Evolutionary conservation across 2,113 vertebrate species (phyloP).

Genomic region (Microtus pennsylvanicus): DNA sequence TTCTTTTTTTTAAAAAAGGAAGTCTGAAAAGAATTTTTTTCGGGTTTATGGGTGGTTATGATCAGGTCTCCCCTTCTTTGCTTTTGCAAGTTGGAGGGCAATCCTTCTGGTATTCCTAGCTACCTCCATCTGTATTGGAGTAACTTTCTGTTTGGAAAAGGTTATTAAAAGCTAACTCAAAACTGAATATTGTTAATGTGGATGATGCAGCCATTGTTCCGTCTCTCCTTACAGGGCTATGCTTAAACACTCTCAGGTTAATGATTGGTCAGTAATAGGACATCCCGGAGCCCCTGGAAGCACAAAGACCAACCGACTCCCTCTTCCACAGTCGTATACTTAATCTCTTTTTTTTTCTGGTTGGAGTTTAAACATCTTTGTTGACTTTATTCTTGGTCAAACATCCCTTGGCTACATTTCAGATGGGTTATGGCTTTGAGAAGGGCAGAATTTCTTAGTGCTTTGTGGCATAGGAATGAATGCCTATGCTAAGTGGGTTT

Average conservation of each 20-base stretch:
- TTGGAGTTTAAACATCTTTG: slow-evolving; percentile 15
- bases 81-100: not conserved
- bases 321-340: not conserved
- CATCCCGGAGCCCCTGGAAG: not conserved
- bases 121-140: not conserved
- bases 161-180: slow-evolving; percentile 13
- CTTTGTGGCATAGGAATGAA: slow-evolving; percentile 69
- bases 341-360: not conserved
- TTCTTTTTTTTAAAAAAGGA: slow-evolving; percentile 24
- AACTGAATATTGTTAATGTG: not conserved
- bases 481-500: slow-evolving; percentile 58
- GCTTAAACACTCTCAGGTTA: slow-evolving; percentile 56
- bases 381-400: slow-evolving; percentile 28
- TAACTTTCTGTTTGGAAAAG: slow-evolving; percentile 28
- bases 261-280: slow-evolving; percentile 54
- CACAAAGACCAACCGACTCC: slow-evolving; percentile 28
- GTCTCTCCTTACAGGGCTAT: not conserved
- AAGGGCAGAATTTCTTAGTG: slow-evolving; percentile 13
- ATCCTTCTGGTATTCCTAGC: not conserved
- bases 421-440: slow-evolving; percentile 6
- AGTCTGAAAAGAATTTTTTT: slow-evolving; percentile 10
- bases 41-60: not conserved
- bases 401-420: not conserved
- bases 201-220: slow-evolving; percentile 3
- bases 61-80: not conserved